Conservation (phyloP, 2,888 invertebrate genomes). For the Cremastobaeus sp. region DNA sequence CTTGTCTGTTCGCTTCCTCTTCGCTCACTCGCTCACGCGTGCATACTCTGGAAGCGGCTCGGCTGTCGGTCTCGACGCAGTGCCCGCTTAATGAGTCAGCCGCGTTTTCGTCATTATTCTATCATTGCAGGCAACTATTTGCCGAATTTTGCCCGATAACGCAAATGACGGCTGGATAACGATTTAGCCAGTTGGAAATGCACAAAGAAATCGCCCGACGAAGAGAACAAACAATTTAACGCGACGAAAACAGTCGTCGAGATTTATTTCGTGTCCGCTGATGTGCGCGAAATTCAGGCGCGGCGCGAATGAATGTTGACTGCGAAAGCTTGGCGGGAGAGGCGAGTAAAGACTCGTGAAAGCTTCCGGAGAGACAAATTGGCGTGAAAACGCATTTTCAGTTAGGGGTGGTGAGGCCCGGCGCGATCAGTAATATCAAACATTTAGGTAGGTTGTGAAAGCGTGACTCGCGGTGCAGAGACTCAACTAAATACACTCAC, state of each 20-base stretch:
- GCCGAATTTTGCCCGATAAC: no score
- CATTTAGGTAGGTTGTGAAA: conserved; percentile 72
- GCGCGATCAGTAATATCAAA: conserved; percentile 74
- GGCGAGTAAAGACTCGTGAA: conserved; percentile 77
- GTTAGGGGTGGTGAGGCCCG: conserved; percentile 64
- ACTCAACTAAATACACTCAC: conserved; percentile 76
- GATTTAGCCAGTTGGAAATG: neutral
- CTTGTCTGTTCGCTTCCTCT: conserved; percentile 43
- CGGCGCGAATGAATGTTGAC: conserved; percentile 36
- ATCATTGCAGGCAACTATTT: no score
- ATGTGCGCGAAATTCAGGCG: conserved; percentile 35
- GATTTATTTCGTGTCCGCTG: conserved; percentile 44
- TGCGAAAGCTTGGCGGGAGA: conserved; percentile 60
- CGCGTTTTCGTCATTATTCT: neutral
- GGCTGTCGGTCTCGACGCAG: no score
- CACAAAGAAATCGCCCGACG: neutral
- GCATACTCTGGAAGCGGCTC: no score
- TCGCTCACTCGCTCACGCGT: no score
- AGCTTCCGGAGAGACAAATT: conserved; percentile 77
- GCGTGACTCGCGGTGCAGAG: conserved; percentile 66
- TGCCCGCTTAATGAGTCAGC: no score
- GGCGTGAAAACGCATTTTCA: conserved; percentile 77
- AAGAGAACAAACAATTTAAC: conserved; percentile 34
- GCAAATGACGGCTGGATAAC: neutral
- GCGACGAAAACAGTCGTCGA: conserved; percentile 25